Conservation (phyloP, 2,888 invertebrate species). For the Mesochorus sp. region DNA sequence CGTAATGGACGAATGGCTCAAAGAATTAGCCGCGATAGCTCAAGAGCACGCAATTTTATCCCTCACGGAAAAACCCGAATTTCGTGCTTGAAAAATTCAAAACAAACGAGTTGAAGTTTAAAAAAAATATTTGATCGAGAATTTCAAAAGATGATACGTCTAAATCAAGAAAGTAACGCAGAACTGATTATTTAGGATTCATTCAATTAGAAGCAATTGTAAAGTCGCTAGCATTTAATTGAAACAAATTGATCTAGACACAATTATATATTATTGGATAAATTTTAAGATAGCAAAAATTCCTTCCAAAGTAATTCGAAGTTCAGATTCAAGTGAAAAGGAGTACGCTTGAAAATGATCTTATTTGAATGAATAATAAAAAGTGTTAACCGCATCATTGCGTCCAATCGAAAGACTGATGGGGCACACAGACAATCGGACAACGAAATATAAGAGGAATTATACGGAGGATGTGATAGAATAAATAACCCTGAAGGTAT, state of each 20-base stretch:
- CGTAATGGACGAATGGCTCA: conserved; percentile 96
- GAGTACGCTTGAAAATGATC: background rate
- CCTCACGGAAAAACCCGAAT: conserved; percentile 78
- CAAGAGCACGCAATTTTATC: conserved; percentile 94
- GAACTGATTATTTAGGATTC: background rate
- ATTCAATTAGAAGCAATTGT: background rate
- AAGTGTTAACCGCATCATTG: background rate
- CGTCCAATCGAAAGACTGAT: background rate
- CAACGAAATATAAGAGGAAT: background rate
- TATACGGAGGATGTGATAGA: background rate
- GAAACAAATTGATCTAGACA: background rate
- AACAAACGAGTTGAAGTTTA: background rate
- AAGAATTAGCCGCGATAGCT: conserved; percentile 96
- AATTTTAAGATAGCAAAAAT: background rate
- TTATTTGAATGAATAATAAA: background rate
- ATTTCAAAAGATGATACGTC: no score
- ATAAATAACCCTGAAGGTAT: background rate
- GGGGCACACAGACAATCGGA: background rate
- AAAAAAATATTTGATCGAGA: no score
- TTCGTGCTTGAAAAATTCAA: conserved; percentile 53
- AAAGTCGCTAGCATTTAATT: background rate
- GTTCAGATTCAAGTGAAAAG: background rate
- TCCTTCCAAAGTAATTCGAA: background rate
- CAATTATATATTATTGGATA: background rate
- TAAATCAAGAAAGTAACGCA: background rate